Evolutionary conservation across 2,797 vertebrate species (phyloP).

Genomic region (Eremophila alpestris): DNA sequence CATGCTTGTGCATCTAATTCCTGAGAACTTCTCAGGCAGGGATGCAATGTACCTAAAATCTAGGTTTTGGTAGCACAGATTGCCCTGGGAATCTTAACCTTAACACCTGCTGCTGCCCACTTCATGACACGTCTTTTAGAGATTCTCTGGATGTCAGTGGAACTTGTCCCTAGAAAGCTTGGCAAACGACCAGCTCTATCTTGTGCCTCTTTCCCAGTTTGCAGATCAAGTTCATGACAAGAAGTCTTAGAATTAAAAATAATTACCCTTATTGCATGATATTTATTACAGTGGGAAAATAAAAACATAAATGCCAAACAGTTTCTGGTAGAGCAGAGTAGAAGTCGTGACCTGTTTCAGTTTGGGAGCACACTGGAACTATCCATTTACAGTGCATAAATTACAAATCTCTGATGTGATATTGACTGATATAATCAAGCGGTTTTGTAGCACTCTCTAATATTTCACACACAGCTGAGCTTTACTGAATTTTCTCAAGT

Average conservation of each 20-base stretch:
- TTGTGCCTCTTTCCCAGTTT: not conserved
- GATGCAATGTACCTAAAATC: not conserved
- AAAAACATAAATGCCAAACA: not conserved
- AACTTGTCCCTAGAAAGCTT: not conserved
- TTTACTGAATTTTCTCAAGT: not conserved
- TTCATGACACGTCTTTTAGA: fast-evolving
- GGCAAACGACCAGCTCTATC: not conserved
- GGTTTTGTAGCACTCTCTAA: not conserved
- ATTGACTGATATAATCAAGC: conserved; percentile 13
- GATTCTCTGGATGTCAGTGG: not conserved
- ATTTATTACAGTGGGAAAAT: not conserved
- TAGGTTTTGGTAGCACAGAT: not conserved
- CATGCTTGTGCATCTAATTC: not conserved
- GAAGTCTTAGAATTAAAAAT: not conserved
- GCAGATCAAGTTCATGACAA: not conserved
- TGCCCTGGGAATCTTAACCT: not conserved
- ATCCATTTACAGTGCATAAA: conserved; percentile 15
- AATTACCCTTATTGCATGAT: not conserved
- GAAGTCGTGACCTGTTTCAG: not conserved
- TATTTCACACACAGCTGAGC: not conserved
- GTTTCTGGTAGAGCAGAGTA: not conserved
- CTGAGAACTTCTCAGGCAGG: not conserved
- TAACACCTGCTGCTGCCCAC: not conserved
- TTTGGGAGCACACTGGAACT: conserved; percentile 11
- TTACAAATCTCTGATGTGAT: not conserved